A percentile compares a stretch with the other conserved stretches of the same genome.
Conservation (phyloP, 2,113 vertebrate species). For the Crypturellus undulatus region DNA sequence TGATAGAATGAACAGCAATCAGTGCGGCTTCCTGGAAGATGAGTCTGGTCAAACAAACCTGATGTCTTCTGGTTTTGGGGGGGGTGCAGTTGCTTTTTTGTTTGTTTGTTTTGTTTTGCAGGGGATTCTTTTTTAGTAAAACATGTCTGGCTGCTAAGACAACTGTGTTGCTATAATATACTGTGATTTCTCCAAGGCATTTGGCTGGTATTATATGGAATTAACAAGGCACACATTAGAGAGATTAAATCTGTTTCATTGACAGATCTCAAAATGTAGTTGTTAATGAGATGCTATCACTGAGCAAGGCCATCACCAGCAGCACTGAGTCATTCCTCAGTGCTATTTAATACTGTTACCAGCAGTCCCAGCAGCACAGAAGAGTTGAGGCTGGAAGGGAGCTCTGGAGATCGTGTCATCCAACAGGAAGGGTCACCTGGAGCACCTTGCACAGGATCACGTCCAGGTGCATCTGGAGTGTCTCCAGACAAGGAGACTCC, state of each 20-base stretch:
- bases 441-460: no score
- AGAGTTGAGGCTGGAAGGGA: no score
- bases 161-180: constrained; percentile 22
- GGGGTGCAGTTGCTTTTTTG: not conserved
- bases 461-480: no score
- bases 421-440: no score
- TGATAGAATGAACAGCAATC: constrained; percentile 25
- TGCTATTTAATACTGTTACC: not conserved
- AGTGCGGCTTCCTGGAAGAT: not conserved
- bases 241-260: constrained; percentile 66
- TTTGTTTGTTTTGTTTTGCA: not conserved
- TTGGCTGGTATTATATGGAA: constrained; percentile 63
- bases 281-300: constrained; percentile 59
- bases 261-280: constrained; percentile 60
- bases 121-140: not conserved
- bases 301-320: constrained; percentile 16
- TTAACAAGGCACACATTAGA: constrained; percentile 57
- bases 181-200: constrained; percentile 49
- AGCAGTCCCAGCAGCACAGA: not conserved
- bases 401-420: no score
- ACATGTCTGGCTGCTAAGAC: not conserved
- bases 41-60: not conserved
- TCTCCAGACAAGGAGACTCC: no score
- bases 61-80: not conserved
- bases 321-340: not conserved